These are phyloP conservation scores for Myotis brandtii DNA, from an alignment of 2,113 vertebrate genomes.

Conservation along the genomic window DNA sequence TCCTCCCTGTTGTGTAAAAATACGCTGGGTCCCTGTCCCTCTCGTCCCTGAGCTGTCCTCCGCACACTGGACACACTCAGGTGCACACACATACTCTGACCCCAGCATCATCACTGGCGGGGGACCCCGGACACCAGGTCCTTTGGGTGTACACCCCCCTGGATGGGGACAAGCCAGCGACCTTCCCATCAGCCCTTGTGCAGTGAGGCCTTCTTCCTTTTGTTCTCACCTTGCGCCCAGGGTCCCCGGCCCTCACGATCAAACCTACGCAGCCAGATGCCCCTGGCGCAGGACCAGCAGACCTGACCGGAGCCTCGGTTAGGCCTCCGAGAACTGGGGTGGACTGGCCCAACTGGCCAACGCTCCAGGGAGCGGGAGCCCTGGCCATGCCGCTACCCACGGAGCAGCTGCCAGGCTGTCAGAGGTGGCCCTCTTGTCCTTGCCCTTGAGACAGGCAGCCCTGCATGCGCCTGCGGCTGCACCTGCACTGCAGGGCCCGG, in stretches of 20 bases:
- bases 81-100: background rate
- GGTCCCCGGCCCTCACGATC: fast-evolving
- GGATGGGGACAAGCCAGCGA: background rate
- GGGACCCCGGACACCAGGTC: background rate
- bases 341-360: fast-evolving
- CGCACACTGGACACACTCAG: fast-evolving
- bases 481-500: background rate
- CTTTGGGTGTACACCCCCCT: fast-evolving
- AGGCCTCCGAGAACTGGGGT: background rate
- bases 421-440: background rate
- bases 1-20: constrained; percentile 67
- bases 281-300: background rate
- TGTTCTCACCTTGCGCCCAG: background rate
- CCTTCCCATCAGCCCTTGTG: fast-evolving
- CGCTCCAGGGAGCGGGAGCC: background rate
- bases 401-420: background rate
- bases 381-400: background rate
- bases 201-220: fast-evolving
- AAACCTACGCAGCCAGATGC: fast-evolving
- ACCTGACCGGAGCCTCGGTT: background rate
- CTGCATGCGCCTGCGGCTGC: background rate
- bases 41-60: background rate
- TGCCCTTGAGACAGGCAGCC: background rate
- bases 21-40: background rate
- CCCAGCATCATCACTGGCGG: background rate